Percentiles rank a stretch among this genome's conserved stretches.
These are phyloP conservation scores for Netelia fuscicornis DNA, from an alignment of 2,888 invertebrate genomes.

Conservation along the genomic window DNA sequence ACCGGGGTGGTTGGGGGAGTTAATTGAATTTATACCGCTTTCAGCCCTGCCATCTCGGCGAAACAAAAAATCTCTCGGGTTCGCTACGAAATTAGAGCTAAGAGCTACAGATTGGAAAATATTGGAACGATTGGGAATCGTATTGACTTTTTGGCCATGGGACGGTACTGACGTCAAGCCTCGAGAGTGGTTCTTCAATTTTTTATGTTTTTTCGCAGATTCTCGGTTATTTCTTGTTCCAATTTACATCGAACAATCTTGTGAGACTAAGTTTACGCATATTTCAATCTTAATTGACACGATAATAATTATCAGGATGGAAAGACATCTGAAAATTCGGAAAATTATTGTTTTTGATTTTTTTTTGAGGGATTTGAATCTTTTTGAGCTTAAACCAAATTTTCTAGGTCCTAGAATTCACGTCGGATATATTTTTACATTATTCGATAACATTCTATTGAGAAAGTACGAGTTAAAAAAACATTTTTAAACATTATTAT, in stretches of 20 bases:
- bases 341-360: too few species aligned
- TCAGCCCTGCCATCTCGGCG: neutral
- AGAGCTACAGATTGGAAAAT: neutral
- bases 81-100: neutral
- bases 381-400: too few species aligned
- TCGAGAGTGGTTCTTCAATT: neutral
- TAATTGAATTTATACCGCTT: conserved; percentile 61
- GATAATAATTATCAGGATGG: too few species aligned
- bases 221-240: neutral
- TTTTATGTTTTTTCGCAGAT: neutral
- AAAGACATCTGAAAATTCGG: too few species aligned
- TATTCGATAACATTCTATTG: neutral
- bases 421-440: neutral
- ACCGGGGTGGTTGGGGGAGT: neutral
- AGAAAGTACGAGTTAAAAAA: neutral
- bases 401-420: too few species aligned
- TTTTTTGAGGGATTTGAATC: too few species aligned
- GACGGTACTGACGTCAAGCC: neutral
- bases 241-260: too few species aligned
- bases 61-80: conserved; percentile 13
- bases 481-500: neutral
- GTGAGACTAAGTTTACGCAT: too few species aligned
- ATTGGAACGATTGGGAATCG: neutral
- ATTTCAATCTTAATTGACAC: too few species aligned
- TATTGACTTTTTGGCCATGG: neutral